These are phyloP conservation scores for Poecile atricapillus DNA, from an alignment of 2,113 vertebrate genomes.

Conservation along the genomic window DNA sequence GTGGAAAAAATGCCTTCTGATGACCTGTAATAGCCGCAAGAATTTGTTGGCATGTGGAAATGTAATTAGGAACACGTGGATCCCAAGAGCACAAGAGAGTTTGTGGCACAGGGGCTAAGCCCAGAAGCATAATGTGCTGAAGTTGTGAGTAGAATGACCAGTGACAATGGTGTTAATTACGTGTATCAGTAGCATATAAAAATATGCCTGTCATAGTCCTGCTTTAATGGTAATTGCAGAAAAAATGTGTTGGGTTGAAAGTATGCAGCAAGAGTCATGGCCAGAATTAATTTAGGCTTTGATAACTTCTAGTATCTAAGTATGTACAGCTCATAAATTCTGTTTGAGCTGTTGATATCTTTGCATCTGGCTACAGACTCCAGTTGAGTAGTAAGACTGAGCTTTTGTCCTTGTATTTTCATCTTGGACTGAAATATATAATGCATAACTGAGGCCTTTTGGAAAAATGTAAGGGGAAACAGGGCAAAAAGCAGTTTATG, in stretches of 20 bases:
- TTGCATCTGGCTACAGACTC: background rate
- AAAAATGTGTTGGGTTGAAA: background rate
- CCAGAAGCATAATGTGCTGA: background rate
- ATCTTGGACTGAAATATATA: background rate
- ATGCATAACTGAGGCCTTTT: background rate
- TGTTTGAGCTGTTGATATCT: background rate
- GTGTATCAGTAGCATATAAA: background rate
- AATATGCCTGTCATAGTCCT: background rate
- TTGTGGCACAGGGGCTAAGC: background rate
- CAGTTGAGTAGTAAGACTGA: background rate
- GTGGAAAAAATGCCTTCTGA: background rate
- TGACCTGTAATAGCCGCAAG: background rate
- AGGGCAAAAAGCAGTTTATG: background rate
- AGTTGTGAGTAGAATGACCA: background rate
- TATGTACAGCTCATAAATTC: background rate
- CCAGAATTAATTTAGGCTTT: background rate
- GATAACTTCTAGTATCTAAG: background rate
- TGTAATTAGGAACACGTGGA: background rate
- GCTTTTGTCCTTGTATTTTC: background rate
- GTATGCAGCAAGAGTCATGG: background rate
- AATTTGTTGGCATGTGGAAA: background rate
- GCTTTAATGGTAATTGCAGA: background rate
- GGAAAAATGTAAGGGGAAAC: background rate
- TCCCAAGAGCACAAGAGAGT: background rate
- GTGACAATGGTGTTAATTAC: background rate